Percentiles rank a stretch among this genome's conserved stretches.
phyloP scores from a whole-genome alignment of 2,113 vertebrate species.

The Verasper variegatus region DNA sequence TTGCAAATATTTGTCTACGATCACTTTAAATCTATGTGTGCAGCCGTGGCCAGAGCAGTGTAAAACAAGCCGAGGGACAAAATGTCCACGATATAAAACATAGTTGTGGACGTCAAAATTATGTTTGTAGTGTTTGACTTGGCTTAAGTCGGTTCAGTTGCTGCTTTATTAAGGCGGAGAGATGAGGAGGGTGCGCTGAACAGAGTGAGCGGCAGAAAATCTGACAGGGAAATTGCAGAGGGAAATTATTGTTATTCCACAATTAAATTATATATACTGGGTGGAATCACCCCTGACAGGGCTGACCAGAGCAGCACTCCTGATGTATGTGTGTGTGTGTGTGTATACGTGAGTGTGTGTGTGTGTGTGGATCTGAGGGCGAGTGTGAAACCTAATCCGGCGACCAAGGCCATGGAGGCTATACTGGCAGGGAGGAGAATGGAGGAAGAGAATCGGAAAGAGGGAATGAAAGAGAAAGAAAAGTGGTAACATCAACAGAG shows the following conservation, averaged over 20 bases:
- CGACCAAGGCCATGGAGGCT: constrained; percentile 75
- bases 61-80: constrained; percentile 42
- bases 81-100: constrained; percentile 54
- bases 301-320: constrained; percentile 58
- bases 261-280: constrained; percentile 81
- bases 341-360: constrained; percentile 20
- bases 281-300: constrained; percentile 78
- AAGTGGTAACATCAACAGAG: constrained; percentile 71
- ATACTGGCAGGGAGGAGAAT: constrained; percentile 56
- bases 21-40: constrained; percentile 9
- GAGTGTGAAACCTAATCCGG: constrained; percentile 69
- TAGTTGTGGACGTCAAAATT: constrained; percentile 68
- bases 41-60: constrained; percentile 36
- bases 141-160: constrained; percentile 48
- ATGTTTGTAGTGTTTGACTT: constrained; percentile 73
- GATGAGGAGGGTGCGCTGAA: constrained; percentile 31
- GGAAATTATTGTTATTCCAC: constrained; percentile 82
- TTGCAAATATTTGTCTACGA: constrained; percentile 10
- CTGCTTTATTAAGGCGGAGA: constrained; percentile 66
- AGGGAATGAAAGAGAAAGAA: constrained; percentile 38
- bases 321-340: constrained; percentile 38
- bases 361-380: constrained; percentile 15
- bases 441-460: constrained; percentile 63
- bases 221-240: constrained; percentile 78
- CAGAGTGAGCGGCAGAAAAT: constrained; percentile 63